Evolutionary conservation across 2,797 vertebrate species (phyloP), one percentile per base, ranked within the genome.

Genomic region (Coregonus sp.): DNA sequence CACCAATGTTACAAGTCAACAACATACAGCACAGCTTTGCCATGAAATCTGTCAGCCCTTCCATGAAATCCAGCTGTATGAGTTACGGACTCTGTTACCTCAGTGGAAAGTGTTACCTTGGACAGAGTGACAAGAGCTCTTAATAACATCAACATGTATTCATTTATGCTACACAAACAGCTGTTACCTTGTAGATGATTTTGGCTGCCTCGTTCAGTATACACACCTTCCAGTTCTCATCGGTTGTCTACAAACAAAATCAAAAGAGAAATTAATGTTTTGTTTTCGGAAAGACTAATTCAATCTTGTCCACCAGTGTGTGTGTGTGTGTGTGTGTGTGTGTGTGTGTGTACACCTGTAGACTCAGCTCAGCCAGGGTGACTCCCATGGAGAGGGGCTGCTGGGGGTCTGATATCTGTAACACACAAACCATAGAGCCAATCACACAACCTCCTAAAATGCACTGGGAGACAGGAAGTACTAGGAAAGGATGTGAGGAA

Each of bases 131-230:
- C 7, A 0, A 40, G 1, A 9, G 40, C 2, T 40, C 7, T 0
- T 37, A 7, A 37, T 6, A 37, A 7, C 6, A 40, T 2, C 40
- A 9, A 47, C 40, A 47, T 11, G 40, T 47, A 47, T 47, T 47
- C 0, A 47, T 11, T 12, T 11, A 11, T 2, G 7, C 7, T 56
- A 4, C 54, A 18, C 14, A 56, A 56, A 56, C 4, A 4, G 25
- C 2, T 18, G 5, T 85, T 93, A 99, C 98, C 97, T 99, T 99
- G 82, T 98, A 96, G 92, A 98, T 97, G 86, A 97, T 95, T 92
- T 97, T 98, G 47, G 95, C 94, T 72, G 96, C 92, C 92, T 99
- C 97, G 65, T 97, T 98, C 85, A 98, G 89, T 91, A 99, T 95
- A 51, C 96, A 97, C 1, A 93, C 91, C 84, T 91, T 96, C 97